Evolutionary conservation across 1,140 invertebrate genomes (phyloP).

Genomic region (Drosophila pruinosa): DNA sequence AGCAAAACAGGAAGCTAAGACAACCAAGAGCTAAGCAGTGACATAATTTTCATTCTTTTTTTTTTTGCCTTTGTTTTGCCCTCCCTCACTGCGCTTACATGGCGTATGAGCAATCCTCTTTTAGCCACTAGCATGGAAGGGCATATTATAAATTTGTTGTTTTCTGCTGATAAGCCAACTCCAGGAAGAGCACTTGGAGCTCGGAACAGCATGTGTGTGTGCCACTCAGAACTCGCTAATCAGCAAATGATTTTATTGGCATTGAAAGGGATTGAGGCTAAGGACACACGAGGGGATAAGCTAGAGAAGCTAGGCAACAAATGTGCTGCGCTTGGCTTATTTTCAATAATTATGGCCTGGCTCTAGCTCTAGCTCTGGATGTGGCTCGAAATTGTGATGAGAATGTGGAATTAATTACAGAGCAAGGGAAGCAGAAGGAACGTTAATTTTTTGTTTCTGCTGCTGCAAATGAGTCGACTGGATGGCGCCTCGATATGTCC

Average conservation of each 20-base stretch:
- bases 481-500: slow-evolving; percentile 7
- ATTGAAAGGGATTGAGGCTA: slow-evolving; percentile 16
- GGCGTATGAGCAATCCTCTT: slow-evolving; percentile 49
- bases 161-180: slow-evolving; percentile 29
- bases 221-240: slow-evolving; percentile 47
- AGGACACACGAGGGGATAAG: too few relatives aligned
- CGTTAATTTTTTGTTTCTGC: neutral
- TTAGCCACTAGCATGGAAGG: slow-evolving; percentile 11
- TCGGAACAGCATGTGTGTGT: slow-evolving; percentile 15
- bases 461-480: slow-evolving; percentile 3
- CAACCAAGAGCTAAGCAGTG: slow-evolving; percentile 41
- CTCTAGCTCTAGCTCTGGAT: slow-evolving; percentile 31
- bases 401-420: slow-evolving; percentile 66
- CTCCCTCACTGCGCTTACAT: slow-evolving; percentile 10
- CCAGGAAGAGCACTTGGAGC: neutral
- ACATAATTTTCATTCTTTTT: slow-evolving; percentile 57
- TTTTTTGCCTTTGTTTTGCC: neutral
- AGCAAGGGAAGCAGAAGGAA: neutral
- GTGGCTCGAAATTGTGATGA: slow-evolving; percentile 44
- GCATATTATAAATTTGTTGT: slow-evolving; percentile 69
- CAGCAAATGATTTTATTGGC: slow-evolving; percentile 66
- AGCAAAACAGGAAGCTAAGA: neutral
- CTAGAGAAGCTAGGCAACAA: slow-evolving; percentile 37
- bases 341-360: slow-evolving; percentile 63
- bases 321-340: slow-evolving; percentile 68